These are phyloP conservation scores for Oryzias woworae DNA, from an alignment of 2,113 vertebrate species.

Conservation along the genomic window DNA sequence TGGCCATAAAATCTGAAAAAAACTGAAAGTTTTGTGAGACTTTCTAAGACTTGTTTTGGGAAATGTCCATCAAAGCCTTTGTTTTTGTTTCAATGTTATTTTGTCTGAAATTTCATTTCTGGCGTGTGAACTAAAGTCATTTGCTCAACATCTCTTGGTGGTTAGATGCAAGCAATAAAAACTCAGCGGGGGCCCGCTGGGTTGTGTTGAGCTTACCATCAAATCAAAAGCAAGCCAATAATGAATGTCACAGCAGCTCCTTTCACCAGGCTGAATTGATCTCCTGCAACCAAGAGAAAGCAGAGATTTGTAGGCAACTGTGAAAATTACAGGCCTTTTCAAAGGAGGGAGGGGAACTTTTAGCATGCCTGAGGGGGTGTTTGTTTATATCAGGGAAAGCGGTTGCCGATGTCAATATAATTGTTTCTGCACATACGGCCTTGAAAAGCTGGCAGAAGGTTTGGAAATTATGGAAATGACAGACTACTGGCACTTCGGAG, in stretches of 20 bases:
- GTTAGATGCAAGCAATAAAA: conserved; percentile 51
- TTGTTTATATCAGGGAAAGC: conserved; percentile 24
- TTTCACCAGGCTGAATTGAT: conserved; percentile 27
- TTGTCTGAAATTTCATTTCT: conserved; percentile 44
- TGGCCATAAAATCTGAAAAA: conserved; percentile 9
- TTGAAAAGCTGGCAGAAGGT: conserved; percentile 36
- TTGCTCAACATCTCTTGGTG: conserved; percentile 50
- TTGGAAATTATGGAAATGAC: conserved; percentile 5
- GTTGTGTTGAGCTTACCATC: conserved; percentile 32
- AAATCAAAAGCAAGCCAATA: conserved; percentile 42
- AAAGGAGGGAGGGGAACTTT: conserved; percentile 14
- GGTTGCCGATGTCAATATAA: conserved; percentile 6
- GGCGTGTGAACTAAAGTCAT: conserved; percentile 42
- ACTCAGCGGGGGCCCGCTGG: conserved; percentile 17
- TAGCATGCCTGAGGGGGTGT: conserved; percentile 10
- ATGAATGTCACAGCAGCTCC: conserved; percentile 34
- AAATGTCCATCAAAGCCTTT: conserved; percentile 39
- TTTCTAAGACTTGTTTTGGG: conserved; percentile 38
- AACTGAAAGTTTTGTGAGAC: too few relatives aligned
- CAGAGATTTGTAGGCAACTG: conserved; percentile 39
- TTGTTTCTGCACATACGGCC: conserved; percentile 27
- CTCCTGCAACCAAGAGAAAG: conserved; percentile 20
- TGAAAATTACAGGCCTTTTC: conserved; percentile 30
- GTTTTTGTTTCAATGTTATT: conserved; percentile 28
- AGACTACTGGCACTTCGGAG: conserved; percentile 20